phyloP scores from a whole-genome alignment of 2,113 vertebrate species.

The Acrocephalus kingi region DNA sequence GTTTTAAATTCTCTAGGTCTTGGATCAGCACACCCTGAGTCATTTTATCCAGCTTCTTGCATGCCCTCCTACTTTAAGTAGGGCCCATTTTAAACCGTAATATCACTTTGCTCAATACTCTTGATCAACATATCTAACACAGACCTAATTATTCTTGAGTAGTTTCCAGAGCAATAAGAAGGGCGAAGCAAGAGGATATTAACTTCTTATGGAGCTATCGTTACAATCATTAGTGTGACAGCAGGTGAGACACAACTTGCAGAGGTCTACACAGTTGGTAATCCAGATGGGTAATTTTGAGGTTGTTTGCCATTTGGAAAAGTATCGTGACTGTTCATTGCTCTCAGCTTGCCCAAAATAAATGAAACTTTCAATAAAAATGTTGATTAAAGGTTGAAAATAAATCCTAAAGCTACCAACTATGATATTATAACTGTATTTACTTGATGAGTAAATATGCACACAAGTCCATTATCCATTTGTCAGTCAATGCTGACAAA shows the following conservation, averaged over 20 bases:
- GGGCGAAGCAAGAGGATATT: neutral
- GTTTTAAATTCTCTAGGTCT: neutral
- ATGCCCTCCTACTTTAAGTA: accelerated
- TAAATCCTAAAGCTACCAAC: neutral
- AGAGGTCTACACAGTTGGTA: neutral
- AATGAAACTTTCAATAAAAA: neutral
- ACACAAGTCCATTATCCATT: neutral
- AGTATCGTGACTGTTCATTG: neutral
- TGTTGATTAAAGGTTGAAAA: neutral
- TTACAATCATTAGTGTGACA: neutral
- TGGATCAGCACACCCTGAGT: neutral
- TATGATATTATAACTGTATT: neutral
- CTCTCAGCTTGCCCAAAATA: neutral
- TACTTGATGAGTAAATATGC: neutral
- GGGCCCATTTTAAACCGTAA: neutral
- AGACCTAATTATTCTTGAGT: neutral
- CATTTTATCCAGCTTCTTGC: neutral
- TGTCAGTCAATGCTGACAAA: neutral
- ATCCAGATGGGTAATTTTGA: neutral
- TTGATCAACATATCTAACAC: neutral
- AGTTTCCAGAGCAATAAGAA: constrained; percentile 8
- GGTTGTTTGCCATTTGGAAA: neutral
- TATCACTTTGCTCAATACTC: neutral
- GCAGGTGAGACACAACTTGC: neutral
- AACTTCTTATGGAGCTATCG: neutral